A percentile compares a stretch with the other conserved stretches of the same genome.
phyloP scores from a whole-genome alignment of 2,888 invertebrate genomes.

The Operophtera brumata region DNA sequence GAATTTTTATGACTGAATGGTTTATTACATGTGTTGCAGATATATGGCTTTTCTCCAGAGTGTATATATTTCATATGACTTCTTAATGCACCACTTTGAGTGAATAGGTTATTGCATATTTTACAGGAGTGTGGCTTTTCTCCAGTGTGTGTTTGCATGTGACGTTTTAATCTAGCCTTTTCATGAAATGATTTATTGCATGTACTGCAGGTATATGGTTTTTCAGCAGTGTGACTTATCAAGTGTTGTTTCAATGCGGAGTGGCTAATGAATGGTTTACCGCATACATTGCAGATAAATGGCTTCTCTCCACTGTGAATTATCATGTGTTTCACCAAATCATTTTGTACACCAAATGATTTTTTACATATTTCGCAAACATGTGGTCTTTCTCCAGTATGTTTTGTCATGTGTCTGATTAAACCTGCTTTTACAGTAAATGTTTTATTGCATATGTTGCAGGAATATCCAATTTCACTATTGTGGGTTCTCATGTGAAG shows the following conservation, averaged over 20 bases:
- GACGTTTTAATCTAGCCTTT: constrained; percentile 5
- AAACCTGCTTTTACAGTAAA: background rate
- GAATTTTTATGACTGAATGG: constrained; percentile 4
- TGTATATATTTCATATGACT: constrained; percentile 15
- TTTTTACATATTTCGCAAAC: constrained; percentile 20
- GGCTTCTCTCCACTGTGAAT: constrained; percentile 21
- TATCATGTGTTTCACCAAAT: constrained; percentile 12
- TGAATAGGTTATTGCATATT: constrained; percentile 10
- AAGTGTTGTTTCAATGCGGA: constrained; percentile 10
- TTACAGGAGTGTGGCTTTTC: constrained; percentile 15
- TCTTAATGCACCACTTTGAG: constrained; percentile 5
- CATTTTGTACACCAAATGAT: constrained; percentile 12
- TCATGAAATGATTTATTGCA: constrained; percentile 11
- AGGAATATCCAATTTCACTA: constrained; percentile 16
- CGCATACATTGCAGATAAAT: constrained; percentile 18
- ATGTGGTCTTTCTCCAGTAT: constrained; percentile 20
- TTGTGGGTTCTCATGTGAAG: constrained; percentile 16
- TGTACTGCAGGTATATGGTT: constrained; percentile 5
- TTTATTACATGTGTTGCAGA: constrained; percentile 12
- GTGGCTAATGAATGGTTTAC: constrained; percentile 16
- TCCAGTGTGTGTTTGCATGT: constrained; percentile 13
- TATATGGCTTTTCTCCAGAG: constrained; percentile 10
- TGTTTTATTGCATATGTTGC: constrained; percentile 18
- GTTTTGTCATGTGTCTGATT: constrained; percentile 7
- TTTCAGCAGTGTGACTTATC: constrained; percentile 11